Base-by-base conservation (phyloP, 2,113 vertebrate species). In the Lampris incognitus region DNA sequence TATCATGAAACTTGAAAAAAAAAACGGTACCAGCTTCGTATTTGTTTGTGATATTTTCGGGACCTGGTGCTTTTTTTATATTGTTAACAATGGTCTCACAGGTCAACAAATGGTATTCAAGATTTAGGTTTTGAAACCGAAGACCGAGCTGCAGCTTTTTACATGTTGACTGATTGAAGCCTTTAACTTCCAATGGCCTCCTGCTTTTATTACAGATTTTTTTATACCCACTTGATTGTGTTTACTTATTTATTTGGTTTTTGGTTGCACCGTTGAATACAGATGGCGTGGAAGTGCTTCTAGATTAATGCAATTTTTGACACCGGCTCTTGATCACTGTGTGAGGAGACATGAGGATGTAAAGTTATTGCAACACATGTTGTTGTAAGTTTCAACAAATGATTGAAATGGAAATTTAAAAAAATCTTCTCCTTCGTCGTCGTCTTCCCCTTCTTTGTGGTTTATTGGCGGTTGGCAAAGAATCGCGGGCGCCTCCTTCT, bases 311-410 rank as follows among this genome's bases (percentile, higher is more conserved):
- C 51, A 74, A 7, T 62, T 46, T 80, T 74, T 76, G 13, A 80
- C 74, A 9, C 42, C 48, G 36, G 83, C 57, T 59, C 64, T 51
- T 2, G 8, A 10, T 65, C 70, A 76, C 77, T 81, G 87, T 61
- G 76, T 72, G 55, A 41, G 72, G 62, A 61, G 60, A 73, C 68
- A 76, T 44, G 66, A 81, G 42, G 36, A 70, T 88, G 81, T 86
- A 84, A 83, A 68, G 86, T 79, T 82, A 84, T 85, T 90, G 82
- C 83, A 86, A 88, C 86, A 76, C 60, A 3, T 82, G 87, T 56
- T 83, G 63, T 82, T 81, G 4, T 75, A 76, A 84, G 76, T 89
- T 91, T 86, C 70, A 92, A 89, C 72, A 77, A 87, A 68, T 64
- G 37, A 46, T 4, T 60, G 0, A 64, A 37, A 89, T 62, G 3